Percentiles rank a stretch among this genome's conserved stretches.
Evolutionary conservation across 2,113 vertebrate genomes (phyloP).

Genomic region (Pangasianodon gigas): DNA sequence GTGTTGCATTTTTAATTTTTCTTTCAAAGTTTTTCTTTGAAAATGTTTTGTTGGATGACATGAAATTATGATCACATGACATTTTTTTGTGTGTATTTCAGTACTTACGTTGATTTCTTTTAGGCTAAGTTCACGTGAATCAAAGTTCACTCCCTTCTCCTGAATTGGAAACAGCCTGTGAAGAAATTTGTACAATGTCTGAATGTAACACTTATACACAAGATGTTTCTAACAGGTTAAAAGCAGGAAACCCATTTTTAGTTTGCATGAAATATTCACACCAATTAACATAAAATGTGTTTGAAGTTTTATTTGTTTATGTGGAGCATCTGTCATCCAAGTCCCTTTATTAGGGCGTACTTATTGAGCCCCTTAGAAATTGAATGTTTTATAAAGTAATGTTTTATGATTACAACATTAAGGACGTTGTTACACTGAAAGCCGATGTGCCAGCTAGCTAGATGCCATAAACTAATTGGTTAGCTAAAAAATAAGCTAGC

Average conservation of each 20-base stretch:
- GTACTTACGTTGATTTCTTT: slow-evolving; percentile 77
- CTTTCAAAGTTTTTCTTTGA: background rate
- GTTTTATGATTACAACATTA: too few species aligned
- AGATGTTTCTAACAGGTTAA: background rate
- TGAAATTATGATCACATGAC: background rate
- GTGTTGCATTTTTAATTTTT: background rate
- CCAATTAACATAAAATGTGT: too few species aligned
- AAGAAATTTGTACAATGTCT: background rate
- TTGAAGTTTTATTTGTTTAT: too few species aligned
- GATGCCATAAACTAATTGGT: too few species aligned
- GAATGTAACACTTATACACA: background rate
- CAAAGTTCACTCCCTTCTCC: slow-evolving; percentile 83
- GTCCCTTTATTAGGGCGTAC: too few species aligned
- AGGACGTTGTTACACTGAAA: too few species aligned
- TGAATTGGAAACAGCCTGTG: slow-evolving; percentile 89
- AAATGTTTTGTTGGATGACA: background rate
- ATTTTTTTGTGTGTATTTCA: background rate
- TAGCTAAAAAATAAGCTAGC: too few species aligned
- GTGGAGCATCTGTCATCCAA: too few species aligned
- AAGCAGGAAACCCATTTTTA: background rate
- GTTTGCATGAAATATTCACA: background rate
- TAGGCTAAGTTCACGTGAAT: slow-evolving; percentile 74
- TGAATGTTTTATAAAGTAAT: too few species aligned
- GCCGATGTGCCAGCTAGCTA: too few species aligned
- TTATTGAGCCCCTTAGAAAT: too few species aligned